Evolutionary conservation across 2,888 invertebrate species (phyloP).

Genomic region (Drosophila macrothrix): DNA sequence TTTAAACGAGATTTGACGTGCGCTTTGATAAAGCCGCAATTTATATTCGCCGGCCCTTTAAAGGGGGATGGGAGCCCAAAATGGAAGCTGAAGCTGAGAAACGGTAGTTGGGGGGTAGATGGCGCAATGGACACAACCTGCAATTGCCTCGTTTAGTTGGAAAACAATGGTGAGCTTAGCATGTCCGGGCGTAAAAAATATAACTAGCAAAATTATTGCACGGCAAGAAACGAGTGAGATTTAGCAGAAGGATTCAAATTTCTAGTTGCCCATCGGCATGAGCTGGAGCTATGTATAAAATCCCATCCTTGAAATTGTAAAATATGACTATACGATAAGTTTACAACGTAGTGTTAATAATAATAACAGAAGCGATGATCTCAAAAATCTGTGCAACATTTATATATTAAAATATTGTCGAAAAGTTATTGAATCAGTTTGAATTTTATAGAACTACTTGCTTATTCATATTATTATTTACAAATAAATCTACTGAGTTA

Average conservation of each 20-base stretch:
- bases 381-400: neutral
- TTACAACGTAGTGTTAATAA: neutral
- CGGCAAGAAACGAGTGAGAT: conserved; percentile 40
- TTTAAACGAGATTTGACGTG: conserved; percentile 85
- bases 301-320: no score
- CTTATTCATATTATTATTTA: neutral
- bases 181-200: conserved; percentile 55
- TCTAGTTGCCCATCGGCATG: neutral
- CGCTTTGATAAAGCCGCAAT: conserved; percentile 83
- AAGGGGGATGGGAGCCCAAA: conserved; percentile 10
- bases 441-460: neutral
- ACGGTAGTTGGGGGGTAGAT: neutral
- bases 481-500: neutral
- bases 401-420: neutral
- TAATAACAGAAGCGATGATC: neutral
- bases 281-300: neutral
- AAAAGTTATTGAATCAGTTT: neutral
- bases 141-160: conserved; percentile 73
- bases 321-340: neutral
- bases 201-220: conserved; percentile 60
- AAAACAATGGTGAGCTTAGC: conserved; percentile 73
- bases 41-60: conserved; percentile 79
- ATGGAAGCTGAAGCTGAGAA: conserved; percentile 21
- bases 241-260: neutral
- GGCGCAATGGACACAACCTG: conserved; percentile 54